phyloP scores from a whole-genome alignment of 2,888 invertebrate species.

The Ichneumon xanthorius region DNA sequence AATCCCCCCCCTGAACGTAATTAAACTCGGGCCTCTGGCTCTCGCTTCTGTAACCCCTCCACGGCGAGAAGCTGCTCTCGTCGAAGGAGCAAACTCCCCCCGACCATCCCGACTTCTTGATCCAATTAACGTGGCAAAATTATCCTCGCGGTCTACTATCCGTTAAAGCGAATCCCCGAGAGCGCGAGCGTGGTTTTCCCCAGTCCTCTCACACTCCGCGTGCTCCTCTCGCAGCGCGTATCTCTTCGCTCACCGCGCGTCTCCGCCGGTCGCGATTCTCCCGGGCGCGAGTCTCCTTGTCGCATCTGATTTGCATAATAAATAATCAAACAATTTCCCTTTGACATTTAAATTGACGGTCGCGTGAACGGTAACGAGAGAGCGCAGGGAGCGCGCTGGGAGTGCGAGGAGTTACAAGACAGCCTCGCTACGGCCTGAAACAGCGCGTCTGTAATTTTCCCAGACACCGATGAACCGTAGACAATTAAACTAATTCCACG shows the following conservation, averaged over 20 bases:
- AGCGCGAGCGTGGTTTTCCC: conserved; percentile 33
- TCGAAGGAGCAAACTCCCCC: conserved; percentile 75
- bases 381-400: conserved; percentile 28
- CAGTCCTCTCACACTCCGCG: conserved; percentile 16
- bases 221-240: conserved; percentile 20
- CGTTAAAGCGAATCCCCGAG: conserved; percentile 63
- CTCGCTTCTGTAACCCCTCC: conserved; percentile 66
- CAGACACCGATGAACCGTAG: conserved; percentile 47
- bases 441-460: conserved; percentile 52
- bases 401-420: conserved; percentile 20
- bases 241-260: conserved; percentile 18
- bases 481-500: conserved; percentile 59
- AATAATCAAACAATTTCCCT: conserved; percentile 84
- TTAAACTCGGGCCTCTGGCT: conserved; percentile 77
- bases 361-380: conserved; percentile 52
- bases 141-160: conserved; percentile 76
- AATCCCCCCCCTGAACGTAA: conserved; percentile 76
- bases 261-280: conserved; percentile 33
- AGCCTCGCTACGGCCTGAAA: conserved; percentile 6
- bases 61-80: conserved; percentile 45
- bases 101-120: conserved; percentile 82
- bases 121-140: conserved; percentile 84
- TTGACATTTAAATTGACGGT: conserved; percentile 83
- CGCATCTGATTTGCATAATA: conserved; percentile 83
- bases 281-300: conserved; percentile 13